Evolutionary conservation across 2,888 invertebrate species (phyloP), one percentile per base, ranked within the genome.

Genomic region (Heliconius ethilla): DNA sequence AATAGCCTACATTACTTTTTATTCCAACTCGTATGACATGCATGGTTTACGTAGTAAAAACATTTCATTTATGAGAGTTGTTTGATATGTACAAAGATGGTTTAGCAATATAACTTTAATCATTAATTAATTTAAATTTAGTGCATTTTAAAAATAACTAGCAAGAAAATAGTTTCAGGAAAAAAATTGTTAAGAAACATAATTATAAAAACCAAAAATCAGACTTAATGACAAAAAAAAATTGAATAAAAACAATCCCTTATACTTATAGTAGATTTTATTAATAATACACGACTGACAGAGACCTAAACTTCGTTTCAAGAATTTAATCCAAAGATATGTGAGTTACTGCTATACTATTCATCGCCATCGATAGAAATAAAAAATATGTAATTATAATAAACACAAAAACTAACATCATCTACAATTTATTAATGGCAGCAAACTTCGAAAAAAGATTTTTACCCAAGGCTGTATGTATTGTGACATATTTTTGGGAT

Each of bases 1-100:
- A 74, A 74, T 63, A 62, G 18, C 59, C 73, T 73, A 37, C 37
- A 37, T 59, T 59, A 7, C n/a, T 73, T 37, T 73, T 59, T 59
- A 70, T 70, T 10, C 45, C 11, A 18, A 51, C 27, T 18, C 37
- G 11, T n/a, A 37, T 15, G 18, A 27, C 6, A 29, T 29, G 18
- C 6, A 29, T 29, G 18, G n/a, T 62, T 10, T 25, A 62, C 25
- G n/a, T n/a, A 62, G 10, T 9, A 62, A 62, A 62, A 10, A n/a
- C 11, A 25, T 10, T 10, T 9, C 3, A 62, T 25, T 62, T 62
- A 4, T 13, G 10, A 15, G 25, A 25, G 3, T 25, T 27, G 10
- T 59, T 62, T 25, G 13, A 62, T 27, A 62, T 62, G 11, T 11
- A 3, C 11, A 4, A n/a, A 62, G 59, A 10, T 59, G n/a, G 4